Base-by-base conservation (phyloP, 1,140 invertebrate genomes). In the Drosophila orena region DNA sequence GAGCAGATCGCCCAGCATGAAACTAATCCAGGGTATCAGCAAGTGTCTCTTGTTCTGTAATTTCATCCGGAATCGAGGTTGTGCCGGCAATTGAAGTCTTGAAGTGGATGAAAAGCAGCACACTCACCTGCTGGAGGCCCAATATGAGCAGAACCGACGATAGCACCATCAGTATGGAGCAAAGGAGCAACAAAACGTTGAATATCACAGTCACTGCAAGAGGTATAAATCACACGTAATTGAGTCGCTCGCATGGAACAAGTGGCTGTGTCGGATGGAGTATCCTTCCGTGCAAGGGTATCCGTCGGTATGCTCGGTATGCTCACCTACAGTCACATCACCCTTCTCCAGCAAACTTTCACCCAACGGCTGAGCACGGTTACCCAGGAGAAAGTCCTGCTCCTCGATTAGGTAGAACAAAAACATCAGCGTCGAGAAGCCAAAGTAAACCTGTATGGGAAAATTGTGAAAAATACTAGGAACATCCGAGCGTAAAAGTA, bases 151-250 rank as follows among this genome's bases (percentile, higher is more conserved):
- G 38, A 3, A 91, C 30, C 24, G 89, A 85, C 40, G 88, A 70
- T 34, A 91, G 30, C 35, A 91, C 61, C 70, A 91, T 81, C 49
- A 91, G 70, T 68, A 91, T 56, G 11, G 89, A 85, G 79, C 89
- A 91, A 75, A 83, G 79, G 50, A 91, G 83, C 59, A 89, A 80
- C 70, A 91, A 85, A 61, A 91, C 60, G 75, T 91, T 91, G 72
- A 91, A 91, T 91, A 91, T 84, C 81, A 91, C 88, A 91, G 84
- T 91, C 62, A 74, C 89, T 91, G 77, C 46, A 74, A 78, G 46
- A 35, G 57, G 68, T 44, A 77, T 74, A 74, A 75, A 74, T 75
- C 71, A 69, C 52, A 56, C 49, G 44, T 79, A 71, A 76, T 60
- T 85, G 61, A 64, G 49, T 12, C 38, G 30, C 17, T 27, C 22